These are phyloP conservation scores for Augochlora pura DNA, from an alignment of 1,140 invertebrate genomes.

Conservation along the genomic window DNA sequence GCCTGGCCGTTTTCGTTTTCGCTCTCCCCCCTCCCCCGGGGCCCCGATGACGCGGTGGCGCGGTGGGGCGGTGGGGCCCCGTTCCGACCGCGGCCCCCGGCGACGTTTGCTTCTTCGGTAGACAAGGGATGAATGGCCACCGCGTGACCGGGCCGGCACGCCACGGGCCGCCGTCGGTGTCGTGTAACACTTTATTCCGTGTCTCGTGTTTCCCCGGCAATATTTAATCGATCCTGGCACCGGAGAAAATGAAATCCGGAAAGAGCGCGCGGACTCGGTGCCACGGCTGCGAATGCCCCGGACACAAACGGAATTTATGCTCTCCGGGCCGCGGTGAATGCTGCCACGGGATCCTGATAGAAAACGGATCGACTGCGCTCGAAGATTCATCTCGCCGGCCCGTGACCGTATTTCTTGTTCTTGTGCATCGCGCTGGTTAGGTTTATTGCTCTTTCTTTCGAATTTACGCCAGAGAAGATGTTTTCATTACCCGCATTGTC, in stretches of 20 bases:
- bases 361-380: background rate
- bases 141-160: conserved; percentile 22
- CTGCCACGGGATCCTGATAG: background rate
- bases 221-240: conserved; percentile 73
- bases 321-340: background rate
- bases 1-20: conserved; percentile 50
- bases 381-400: background rate
- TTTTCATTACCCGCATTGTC: too few species aligned
- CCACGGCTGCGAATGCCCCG: too few species aligned
- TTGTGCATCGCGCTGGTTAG: too few species aligned
- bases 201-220: conserved; percentile 69
- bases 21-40: conserved; percentile 26
- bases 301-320: background rate
- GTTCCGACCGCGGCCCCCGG: too few species aligned
- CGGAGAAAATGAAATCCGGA: conserved; percentile 27
- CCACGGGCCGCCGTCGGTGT: conserved; percentile 56
- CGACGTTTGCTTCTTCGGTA: conserved; percentile 53
- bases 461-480: too few species aligned
- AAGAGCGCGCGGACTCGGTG: background rate
- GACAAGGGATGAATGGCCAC: conserved; percentile 7
- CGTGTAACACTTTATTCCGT: conserved; percentile 74
- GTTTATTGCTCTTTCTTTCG: too few species aligned
- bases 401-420: too few species aligned
- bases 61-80: too few species aligned
- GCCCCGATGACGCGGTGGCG: conserved; percentile 25